Percentiles rank a stretch among this genome's conserved stretches.
Conservation (phyloP, 2,113 vertebrate species). For the Paracanthobrama guichenoti region DNA sequence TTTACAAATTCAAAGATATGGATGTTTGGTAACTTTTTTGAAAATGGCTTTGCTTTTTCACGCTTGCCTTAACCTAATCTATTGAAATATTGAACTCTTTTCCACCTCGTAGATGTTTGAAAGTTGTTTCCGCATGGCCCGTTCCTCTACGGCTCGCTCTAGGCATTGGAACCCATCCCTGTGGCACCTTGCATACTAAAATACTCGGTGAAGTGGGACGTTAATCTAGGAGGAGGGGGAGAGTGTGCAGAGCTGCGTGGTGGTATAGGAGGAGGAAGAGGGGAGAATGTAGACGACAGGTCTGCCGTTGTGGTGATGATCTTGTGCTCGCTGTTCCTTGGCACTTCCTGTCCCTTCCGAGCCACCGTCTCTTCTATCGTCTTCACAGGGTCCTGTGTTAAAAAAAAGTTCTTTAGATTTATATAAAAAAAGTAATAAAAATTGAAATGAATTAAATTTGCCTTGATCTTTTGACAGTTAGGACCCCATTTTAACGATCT, state of each 20-base stretch:
- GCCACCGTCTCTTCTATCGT: slow-evolving; percentile 82
- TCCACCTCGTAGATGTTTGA: slow-evolving; percentile 24
- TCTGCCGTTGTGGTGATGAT: slow-evolving; percentile 78
- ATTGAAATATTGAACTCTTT: slow-evolving; percentile 43
- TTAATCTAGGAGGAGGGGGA: slow-evolving; percentile 64
- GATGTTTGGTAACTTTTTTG: slow-evolving; percentile 32
- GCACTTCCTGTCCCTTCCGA: slow-evolving; percentile 72
- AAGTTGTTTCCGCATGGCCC: slow-evolving; percentile 15
- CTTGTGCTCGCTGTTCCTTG: slow-evolving; percentile 76
- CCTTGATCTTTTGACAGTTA: too few relatives aligned
- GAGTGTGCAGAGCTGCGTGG: slow-evolving; percentile 69
- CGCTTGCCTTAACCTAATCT: slow-evolving; percentile 32
- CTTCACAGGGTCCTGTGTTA: slow-evolving; percentile 78
- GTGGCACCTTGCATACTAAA: slow-evolving; percentile 84
- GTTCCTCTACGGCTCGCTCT: slow-evolving; percentile 31
- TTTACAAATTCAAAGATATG: slow-evolving; percentile 9
- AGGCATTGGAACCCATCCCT: slow-evolving; percentile 68
- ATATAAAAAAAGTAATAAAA: too few relatives aligned
- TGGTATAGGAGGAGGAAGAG: slow-evolving; percentile 66
- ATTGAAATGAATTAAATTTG: too few relatives aligned
- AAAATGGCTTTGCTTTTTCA: slow-evolving; percentile 51
- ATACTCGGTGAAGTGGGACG: slow-evolving; percentile 85
- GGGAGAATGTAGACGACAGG: slow-evolving; percentile 68
- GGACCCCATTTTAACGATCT: too few relatives aligned
- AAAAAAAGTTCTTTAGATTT: too few relatives aligned